Evolutionary conservation across 1,140 invertebrate species (phyloP).

Genomic region (Pogonomyrmex californicus): DNA sequence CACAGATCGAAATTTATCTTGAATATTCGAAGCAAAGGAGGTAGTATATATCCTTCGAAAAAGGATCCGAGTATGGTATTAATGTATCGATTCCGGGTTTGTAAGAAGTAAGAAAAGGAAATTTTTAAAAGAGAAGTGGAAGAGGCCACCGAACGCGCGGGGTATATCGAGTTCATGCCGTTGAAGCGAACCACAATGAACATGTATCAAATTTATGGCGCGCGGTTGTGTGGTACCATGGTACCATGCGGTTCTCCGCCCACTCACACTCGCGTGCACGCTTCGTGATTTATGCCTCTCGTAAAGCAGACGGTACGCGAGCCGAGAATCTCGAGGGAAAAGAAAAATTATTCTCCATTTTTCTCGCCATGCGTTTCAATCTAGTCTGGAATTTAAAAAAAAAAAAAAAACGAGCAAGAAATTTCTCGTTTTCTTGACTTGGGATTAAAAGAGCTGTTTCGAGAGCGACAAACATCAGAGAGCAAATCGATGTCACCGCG

Average conservation of each 20-base stretch:
- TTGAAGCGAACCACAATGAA: constrained; percentile 75
- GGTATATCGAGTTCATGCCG: constrained; percentile 49
- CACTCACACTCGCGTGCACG: constrained; percentile 78
- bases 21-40: neutral
- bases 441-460: neutral
- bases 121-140: neutral
- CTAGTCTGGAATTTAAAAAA: neutral
- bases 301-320: constrained; percentile 73
- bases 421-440: neutral
- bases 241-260: constrained; percentile 75
- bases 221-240: constrained; percentile 72
- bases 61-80: neutral
- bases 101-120: neutral
- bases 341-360: constrained; percentile 73
- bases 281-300: constrained; percentile 77
- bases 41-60: neutral
- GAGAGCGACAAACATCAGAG: neutral
- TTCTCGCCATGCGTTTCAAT: neutral
- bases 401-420: neutral
- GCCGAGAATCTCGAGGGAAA: constrained; percentile 58
- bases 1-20: neutral
- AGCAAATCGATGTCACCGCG: constrained; percentile 16
- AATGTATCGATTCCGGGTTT: neutral
- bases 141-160: constrained; percentile 60
- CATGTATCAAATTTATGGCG: constrained; percentile 80